Percentiles rank a stretch among this genome's conserved stretches.
These are phyloP conservation scores for Dinoponera quadriceps DNA, from an alignment of 1,140 invertebrate genomes.

Conservation along the genomic window DNA sequence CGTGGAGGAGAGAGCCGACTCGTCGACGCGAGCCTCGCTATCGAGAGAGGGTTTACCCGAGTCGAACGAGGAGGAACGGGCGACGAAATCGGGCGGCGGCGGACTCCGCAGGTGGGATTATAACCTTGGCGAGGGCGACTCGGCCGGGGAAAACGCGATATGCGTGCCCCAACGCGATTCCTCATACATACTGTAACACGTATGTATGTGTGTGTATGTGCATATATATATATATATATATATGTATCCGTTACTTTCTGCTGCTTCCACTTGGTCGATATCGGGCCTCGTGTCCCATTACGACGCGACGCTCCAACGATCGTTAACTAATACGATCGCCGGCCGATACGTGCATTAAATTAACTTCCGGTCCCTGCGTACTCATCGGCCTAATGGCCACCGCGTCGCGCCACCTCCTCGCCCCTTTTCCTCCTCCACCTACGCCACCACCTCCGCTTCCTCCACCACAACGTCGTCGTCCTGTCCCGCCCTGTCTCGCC, in stretches of 20 bases:
- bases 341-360: conserved; percentile 41
- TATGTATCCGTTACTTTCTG: neutral
- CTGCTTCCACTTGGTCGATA: conserved; percentile 29
- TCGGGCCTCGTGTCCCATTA: neutral
- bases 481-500: neutral
- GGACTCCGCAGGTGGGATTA: conserved; percentile 5
- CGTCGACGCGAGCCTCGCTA: no score
- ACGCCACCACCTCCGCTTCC: neutral
- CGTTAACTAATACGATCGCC: conserved; percentile 40
- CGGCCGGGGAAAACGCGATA: conserved; percentile 32
- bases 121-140: neutral
- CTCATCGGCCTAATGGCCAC: conserved; percentile 66
- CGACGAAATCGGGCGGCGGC: neutral
- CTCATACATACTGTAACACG: conserved; percentile 14
- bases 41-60: no score
- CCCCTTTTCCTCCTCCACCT: no score
- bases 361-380: conserved; percentile 18
- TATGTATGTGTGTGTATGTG: no score
- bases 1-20: no score
- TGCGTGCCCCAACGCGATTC: conserved; percentile 64
- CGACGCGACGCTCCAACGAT: conserved; percentile 17
- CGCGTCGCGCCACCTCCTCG: neutral
- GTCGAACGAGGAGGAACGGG: neutral
- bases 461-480: no score
- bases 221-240: no score